Evolutionary conservation across 1,140 invertebrate genomes (phyloP).

Genomic region (Dendrolimus kikuchii): DNA sequence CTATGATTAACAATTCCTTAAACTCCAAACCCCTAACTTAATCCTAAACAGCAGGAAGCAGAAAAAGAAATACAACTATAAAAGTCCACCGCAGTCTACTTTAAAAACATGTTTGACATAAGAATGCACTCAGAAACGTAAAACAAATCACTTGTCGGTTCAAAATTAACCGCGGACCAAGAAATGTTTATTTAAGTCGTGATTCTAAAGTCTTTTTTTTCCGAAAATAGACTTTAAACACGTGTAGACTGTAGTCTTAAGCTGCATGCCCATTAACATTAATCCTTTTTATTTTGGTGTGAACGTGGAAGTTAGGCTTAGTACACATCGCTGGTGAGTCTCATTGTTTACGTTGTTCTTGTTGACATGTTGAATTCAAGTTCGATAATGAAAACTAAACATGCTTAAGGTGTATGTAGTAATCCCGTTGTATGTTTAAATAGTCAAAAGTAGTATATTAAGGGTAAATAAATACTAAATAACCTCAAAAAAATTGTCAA

Average conservation of each 20-base stretch:
- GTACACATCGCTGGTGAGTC: too few relatives aligned
- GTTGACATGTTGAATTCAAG: too few relatives aligned
- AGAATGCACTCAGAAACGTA: slow-evolving; percentile 34
- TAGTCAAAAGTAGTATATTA: too few relatives aligned
- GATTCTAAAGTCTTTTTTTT: slow-evolving; percentile 9
- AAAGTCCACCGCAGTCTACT: slow-evolving; percentile 1
- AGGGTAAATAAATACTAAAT: too few relatives aligned
- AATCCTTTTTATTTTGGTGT: slow-evolving; percentile 37
- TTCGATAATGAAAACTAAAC: too few relatives aligned
- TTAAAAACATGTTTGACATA: slow-evolving; percentile 20
- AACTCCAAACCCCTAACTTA: background rate
- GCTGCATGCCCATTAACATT: slow-evolving; percentile 30
- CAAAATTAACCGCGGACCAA: slow-evolving; percentile 35
- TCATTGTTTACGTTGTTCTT: too few relatives aligned
- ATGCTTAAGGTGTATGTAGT: too few relatives aligned
- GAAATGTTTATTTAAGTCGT: slow-evolving; percentile 36
- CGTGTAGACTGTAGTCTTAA: slow-evolving; percentile 33
- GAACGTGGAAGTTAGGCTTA: slow-evolving; percentile 1
- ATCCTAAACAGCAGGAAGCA: slow-evolving; percentile 1
- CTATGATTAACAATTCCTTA: background rate
- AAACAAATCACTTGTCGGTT: slow-evolving; percentile 39
- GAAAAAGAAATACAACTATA: slow-evolving; percentile 4
- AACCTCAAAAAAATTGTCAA: too few relatives aligned
- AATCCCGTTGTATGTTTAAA: too few relatives aligned
- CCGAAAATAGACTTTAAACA: slow-evolving; percentile 32